Evolutionary conservation across 2,113 vertebrate species (phyloP), one percentile per base, ranked within the genome.

Genomic region (Mugil cephalus): DNA sequence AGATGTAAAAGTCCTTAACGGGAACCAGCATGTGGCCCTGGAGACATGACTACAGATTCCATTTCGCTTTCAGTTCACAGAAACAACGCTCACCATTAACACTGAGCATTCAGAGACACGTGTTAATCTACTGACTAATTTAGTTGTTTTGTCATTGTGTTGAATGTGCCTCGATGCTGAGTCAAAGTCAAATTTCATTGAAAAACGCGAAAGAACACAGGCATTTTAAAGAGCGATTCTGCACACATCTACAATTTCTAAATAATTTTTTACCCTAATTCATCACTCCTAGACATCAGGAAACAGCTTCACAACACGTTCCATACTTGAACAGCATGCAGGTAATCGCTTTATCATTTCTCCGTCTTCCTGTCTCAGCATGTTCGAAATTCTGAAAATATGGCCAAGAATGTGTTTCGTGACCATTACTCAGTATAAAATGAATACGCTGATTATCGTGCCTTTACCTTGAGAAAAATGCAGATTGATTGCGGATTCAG

Each of bases 281-380:
- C 77, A 92, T 92, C 87, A 88, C 64, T 17, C 50, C 70, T 47
- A 71, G 79, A 63, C 80, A 81, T 79, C 51, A 69, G 61, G 55
- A 68, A 74, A 73, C 63, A 83, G 72, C 68, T 73, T 72, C 77
- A 69, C 74, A 83, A 72, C 73, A 83, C 68, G 59, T 87, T 78
- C 59, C 65, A 61, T 67, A 74, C 60, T 76, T 21, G 4, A 69
- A 70, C 67, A 71, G 69, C 4, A 0, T 74, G 70, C 70, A 89
- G 83, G 85, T 84, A 89, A 91, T 81, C 79, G 76, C 85, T 89
- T 81, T 61, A 76, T 78, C 69, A 84, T 87, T 75, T 76, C 69
- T 36, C 38, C 11, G 55, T 40, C 67, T 60, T 54, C 76, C 59
- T 45, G 13, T 70, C 76, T 52, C 71, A 53, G 69, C 84, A 80